These are phyloP conservation scores for Wiebesia pumilae DNA, from an alignment of 1,140 invertebrate genomes.

Conservation along the genomic window DNA sequence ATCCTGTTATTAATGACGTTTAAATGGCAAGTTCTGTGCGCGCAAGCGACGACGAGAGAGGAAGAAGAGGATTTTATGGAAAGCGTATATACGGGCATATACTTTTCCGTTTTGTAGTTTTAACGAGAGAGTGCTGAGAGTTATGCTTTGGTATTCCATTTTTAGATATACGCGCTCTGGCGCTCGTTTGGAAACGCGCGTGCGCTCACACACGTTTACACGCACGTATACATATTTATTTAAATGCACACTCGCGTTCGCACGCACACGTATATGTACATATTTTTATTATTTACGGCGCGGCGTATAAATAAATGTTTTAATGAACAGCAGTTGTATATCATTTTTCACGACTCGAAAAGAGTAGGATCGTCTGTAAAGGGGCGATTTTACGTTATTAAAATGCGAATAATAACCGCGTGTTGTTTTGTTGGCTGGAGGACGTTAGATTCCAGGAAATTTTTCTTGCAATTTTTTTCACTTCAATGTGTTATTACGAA, in stretches of 20 bases:
- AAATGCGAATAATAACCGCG: constrained; percentile 40
- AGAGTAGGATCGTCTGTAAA: constrained; percentile 28
- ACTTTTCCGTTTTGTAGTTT: constrained; percentile 47
- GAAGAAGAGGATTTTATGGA: constrained; percentile 47
- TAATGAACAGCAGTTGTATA: constrained; percentile 53
- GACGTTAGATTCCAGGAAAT: constrained; percentile 22
- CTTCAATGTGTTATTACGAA: background rate
- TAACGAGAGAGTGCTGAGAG: constrained; percentile 45
- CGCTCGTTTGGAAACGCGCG: constrained; percentile 28
- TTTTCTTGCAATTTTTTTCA: background rate
- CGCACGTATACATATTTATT: background rate
- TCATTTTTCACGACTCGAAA: constrained; percentile 51
- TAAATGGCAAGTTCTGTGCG: constrained; percentile 35
- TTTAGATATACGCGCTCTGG: constrained; percentile 28
- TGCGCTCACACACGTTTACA: background rate
- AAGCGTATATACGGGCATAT: constrained; percentile 45
- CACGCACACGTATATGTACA: background rate
- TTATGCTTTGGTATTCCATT: constrained; percentile 49
- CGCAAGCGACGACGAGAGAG: background rate
- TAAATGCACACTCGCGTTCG: background rate
- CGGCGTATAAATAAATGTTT: constrained; percentile 33
- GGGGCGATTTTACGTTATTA: constrained; percentile 46
- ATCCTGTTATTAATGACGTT: constrained; percentile 54
- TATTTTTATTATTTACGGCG: constrained; percentile 50
- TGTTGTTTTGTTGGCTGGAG: background rate